Conservation (phyloP, 2,888 invertebrate species). For the Bombyx huttoni region DNA sequence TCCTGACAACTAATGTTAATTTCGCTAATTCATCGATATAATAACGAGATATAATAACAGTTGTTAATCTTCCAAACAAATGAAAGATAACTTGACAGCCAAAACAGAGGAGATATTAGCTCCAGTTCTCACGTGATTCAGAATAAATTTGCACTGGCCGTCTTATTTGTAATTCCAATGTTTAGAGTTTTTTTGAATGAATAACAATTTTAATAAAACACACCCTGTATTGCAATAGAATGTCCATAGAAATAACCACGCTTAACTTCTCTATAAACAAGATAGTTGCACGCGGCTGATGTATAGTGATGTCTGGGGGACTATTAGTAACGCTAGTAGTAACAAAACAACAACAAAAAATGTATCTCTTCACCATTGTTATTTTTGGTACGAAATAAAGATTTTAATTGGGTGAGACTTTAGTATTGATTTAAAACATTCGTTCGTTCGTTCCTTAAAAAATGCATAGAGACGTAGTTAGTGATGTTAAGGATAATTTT, state of each 20-base stretch:
- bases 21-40: too few relatives aligned
- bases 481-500: too few relatives aligned
- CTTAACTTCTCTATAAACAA: slow-evolving; percentile 69
- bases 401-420: not conserved
- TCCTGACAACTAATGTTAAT: too few relatives aligned
- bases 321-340: slow-evolving; percentile 57
- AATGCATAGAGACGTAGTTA: too few relatives aligned
- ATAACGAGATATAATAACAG: too few relatives aligned
- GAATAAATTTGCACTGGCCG: too few relatives aligned
- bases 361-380: slow-evolving; percentile 25
- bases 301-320: slow-evolving; percentile 44
- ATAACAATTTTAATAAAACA: slow-evolving; percentile 5
- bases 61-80: too few relatives aligned
- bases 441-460: not conserved
- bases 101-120: too few relatives aligned
- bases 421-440: not conserved
- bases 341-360: slow-evolving; percentile 28
- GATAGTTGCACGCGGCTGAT: slow-evolving; percentile 50
- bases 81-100: too few relatives aligned
- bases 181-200: not conserved
- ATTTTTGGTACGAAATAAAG: slow-evolving; percentile 11
- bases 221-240: slow-evolving; percentile 32
- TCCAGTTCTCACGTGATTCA: too few relatives aligned
- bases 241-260: slow-evolving; percentile 51
- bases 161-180: too few relatives aligned